phyloP scores from a whole-genome alignment of 2,888 invertebrate species.

The Xanthia togata region DNA sequence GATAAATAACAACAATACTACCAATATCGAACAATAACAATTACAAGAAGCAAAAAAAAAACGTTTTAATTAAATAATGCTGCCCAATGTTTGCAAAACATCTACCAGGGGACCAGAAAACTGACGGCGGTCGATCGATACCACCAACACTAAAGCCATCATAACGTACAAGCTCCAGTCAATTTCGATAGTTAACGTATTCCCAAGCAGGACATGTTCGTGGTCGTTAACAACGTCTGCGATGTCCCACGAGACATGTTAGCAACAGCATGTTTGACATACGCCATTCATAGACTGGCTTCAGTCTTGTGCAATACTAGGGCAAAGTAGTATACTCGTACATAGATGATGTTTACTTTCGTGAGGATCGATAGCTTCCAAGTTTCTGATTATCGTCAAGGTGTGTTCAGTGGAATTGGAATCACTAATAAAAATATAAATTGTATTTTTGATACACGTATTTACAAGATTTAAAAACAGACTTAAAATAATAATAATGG shows the following conservation, averaged over 20 bases:
- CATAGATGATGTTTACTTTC: conserved; percentile 7
- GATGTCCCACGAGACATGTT: conserved; percentile 58
- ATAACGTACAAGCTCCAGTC: conserved; percentile 54
- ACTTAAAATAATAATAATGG: too few species aligned
- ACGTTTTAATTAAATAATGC: not conserved
- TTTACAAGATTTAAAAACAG: too few species aligned
- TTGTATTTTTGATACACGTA: too few species aligned
- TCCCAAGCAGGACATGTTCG: conserved; percentile 59
- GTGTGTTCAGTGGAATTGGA: not conserved
- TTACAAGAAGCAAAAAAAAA: not conserved
- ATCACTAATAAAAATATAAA: too few species aligned
- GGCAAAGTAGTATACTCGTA: conserved; percentile 1
- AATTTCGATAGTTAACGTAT: conserved; percentile 61
- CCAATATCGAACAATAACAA: not conserved
- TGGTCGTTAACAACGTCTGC: conserved; percentile 62
- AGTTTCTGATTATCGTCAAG: not conserved
- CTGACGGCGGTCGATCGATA: conserved; percentile 36
- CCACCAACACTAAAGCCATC: conserved; percentile 51
- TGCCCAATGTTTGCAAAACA: conserved; percentile 19
- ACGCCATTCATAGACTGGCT: conserved; percentile 59
- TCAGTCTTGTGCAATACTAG: conserved; percentile 45
- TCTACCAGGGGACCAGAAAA: conserved; percentile 51
- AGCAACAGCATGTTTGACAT: conserved; percentile 61
- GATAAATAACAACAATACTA: not conserved
- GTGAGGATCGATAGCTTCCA: not conserved